phyloP scores from a whole-genome alignment of 2,888 invertebrate genomes.

The Ypsolopha scabrella region DNA sequence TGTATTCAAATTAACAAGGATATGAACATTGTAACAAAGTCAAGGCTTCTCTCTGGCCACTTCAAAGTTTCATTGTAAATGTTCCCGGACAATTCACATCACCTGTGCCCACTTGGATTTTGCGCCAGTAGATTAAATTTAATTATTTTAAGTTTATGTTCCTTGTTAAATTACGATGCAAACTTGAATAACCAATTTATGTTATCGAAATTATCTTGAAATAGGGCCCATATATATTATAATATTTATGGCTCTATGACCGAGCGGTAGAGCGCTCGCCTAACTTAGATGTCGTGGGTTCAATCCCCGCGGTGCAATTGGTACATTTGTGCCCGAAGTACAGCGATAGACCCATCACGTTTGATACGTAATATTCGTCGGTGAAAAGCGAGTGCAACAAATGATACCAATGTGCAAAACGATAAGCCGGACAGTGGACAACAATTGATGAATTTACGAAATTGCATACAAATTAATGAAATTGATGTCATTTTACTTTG shows the following conservation, averaged over 20 bases:
- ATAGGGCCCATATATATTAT: no score
- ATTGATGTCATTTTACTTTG: background rate
- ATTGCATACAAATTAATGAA: background rate
- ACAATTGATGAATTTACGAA: background rate
- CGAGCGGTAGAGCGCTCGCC: no score
- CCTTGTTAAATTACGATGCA: no score
- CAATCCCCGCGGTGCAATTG: background rate
- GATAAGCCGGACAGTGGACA: no score
- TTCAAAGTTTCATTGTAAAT: conserved; percentile 35
- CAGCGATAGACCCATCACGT: background rate
- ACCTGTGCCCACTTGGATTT: conserved; percentile 18
- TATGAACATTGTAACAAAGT: no score
- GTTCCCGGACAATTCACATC: conserved; percentile 27
- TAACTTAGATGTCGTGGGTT: no score
- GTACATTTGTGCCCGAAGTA: background rate
- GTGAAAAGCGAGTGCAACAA: no score
- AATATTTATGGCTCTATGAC: background rate
- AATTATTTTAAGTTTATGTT: no score
- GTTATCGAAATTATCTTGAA: no score
- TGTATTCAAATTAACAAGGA: no score
- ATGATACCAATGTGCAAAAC: no score
- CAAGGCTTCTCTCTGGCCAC: conserved; percentile 7
- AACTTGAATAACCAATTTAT: no score
- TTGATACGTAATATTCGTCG: background rate
- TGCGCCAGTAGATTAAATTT: background rate